A percentile compares a stretch with the other conserved stretches of the same genome.
Evolutionary conservation across 2,113 vertebrate genomes (phyloP).

Genomic region (Oryzias celebensis): DNA sequence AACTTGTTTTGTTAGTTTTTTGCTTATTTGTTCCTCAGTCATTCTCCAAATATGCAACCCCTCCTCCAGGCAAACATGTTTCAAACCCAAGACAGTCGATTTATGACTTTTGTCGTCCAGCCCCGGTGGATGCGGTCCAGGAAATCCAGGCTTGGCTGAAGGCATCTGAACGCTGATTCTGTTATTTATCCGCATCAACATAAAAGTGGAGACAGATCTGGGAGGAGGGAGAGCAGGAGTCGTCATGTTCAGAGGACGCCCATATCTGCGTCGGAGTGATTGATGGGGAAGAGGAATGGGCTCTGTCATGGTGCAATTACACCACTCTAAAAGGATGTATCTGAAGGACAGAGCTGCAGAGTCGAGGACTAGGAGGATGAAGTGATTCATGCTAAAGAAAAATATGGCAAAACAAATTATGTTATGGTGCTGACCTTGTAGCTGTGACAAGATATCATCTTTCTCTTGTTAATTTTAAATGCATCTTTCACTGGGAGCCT

Average conservation of each 20-base stretch:
- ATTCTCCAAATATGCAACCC: background rate
- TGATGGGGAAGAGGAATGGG: constrained; percentile 58
- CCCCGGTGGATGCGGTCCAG: constrained; percentile 44
- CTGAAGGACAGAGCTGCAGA: constrained; percentile 65
- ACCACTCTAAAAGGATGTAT: constrained; percentile 54
- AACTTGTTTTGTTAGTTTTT: too few relatives aligned
- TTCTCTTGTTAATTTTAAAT: constrained; percentile 49
- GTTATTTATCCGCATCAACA: constrained; percentile 62
- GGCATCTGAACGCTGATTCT: constrained; percentile 32
- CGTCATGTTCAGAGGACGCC: constrained; percentile 50
- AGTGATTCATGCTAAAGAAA: constrained; percentile 45
- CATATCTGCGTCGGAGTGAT: constrained; percentile 58
- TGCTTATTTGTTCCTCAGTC: too few relatives aligned
- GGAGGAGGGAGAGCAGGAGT: constrained; percentile 20
- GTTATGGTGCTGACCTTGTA: constrained; percentile 61
- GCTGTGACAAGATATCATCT: constrained; percentile 38
- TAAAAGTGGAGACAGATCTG: constrained; percentile 54
- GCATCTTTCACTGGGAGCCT: constrained; percentile 26
- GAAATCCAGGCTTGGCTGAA: constrained; percentile 29
- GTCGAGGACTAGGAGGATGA: constrained; percentile 29
- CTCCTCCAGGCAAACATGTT: constrained; percentile 43
- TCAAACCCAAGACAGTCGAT: constrained; percentile 48
- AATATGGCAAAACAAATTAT: constrained; percentile 50
- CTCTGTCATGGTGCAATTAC: constrained; percentile 69
- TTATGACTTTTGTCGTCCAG: constrained; percentile 48